Conservation (phyloP, 2,797 vertebrate genomes). For the Buphagus erythrorhynchus region DNA sequence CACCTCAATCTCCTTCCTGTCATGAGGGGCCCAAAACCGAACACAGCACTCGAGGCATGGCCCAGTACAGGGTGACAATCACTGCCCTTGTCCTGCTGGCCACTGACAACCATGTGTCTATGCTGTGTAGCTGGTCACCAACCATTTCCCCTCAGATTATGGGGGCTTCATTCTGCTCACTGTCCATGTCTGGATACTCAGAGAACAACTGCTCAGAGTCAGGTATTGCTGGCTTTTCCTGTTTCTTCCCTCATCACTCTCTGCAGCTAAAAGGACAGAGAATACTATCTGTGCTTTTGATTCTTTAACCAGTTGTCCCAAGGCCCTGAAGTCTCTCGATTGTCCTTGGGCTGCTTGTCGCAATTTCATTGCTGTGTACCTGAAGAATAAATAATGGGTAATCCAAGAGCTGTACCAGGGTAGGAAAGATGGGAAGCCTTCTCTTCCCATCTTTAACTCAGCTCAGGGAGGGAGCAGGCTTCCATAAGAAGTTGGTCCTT, state of each 20-base stretch:
- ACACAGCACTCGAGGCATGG: neutral
- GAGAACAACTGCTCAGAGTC: neutral
- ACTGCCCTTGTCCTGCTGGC: neutral
- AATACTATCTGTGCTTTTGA: neutral
- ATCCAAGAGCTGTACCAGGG: neutral
- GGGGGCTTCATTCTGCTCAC: neutral
- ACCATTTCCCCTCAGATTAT: neutral
- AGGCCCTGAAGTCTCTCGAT: neutral
- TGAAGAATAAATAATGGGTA: neutral
- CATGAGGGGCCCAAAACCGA: neutral
- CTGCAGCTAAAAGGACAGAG: neutral
- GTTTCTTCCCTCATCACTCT: neutral
- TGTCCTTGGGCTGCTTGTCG: neutral
- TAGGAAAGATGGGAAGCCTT: neutral
- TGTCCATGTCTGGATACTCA: neutral
- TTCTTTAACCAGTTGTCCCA: neutral
- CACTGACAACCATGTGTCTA: neutral
- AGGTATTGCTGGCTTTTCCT: neutral
- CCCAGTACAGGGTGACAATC: neutral
- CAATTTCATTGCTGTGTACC: neutral
- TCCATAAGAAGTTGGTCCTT: accelerated
- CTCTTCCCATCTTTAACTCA: neutral
- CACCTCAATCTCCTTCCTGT: neutral
- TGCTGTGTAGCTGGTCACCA: neutral
- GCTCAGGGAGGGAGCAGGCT: neutral